Evolutionary conservation across 2,888 invertebrate species (phyloP).

Genomic region (Zhuqinia jingwanae): DNA sequence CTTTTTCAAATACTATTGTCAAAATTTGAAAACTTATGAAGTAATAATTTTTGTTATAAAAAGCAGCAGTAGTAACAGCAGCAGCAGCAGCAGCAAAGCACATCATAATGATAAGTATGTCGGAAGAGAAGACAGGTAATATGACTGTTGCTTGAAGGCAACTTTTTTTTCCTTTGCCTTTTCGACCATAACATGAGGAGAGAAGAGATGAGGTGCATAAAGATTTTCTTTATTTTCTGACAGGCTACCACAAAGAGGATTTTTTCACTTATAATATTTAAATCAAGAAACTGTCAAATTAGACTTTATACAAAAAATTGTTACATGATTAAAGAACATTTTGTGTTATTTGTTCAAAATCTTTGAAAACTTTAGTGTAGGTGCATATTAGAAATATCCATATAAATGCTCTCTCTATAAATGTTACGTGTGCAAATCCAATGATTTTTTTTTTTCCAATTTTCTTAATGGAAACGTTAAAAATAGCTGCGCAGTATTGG

Average conservation of each 20-base stretch:
- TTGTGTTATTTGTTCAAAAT: too few relatives aligned
- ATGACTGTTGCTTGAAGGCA: conserved; percentile 64
- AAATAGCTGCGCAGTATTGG: neutral
- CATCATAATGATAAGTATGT: neutral
- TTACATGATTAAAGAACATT: neutral
- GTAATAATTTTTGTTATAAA: too few relatives aligned
- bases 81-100: too few relatives aligned
- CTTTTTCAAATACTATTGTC: conserved; percentile 11
- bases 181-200: neutral
- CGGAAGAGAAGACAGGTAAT: conserved; percentile 55
- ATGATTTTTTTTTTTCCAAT: conserved; percentile 31
- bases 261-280: conserved; percentile 61
- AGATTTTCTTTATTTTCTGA: conserved; percentile 43
- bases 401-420: too few relatives aligned
- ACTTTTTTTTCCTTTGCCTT: too few relatives aligned
- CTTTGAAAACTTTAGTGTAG: too few relatives aligned
- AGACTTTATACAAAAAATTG: conserved; percentile 7
- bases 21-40: conserved; percentile 6
- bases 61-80: too few relatives aligned
- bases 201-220: neutral
- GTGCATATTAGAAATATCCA: too few relatives aligned
- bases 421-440: neutral
- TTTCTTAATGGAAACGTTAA: conserved; percentile 34
- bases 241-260: conserved; percentile 67
- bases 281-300: conserved; percentile 62